Evolutionary conservation across 1,140 invertebrate species (phyloP).

Genomic region (Drosophila navojoa): DNA sequence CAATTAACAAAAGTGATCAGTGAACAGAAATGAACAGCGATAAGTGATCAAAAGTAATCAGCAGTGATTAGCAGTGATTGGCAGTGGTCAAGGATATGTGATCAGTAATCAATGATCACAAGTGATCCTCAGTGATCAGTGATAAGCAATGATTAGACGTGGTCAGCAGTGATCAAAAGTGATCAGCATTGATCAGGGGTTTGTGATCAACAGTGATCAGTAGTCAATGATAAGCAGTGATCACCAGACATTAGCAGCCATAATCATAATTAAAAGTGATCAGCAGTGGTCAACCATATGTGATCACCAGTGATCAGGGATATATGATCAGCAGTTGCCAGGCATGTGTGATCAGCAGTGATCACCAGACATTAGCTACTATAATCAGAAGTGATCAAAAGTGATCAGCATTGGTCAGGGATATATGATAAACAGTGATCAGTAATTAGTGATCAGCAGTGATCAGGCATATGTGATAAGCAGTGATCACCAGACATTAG

Average conservation of each 20-base stretch:
- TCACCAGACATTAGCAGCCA: too few relatives aligned
- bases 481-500: too few relatives aligned
- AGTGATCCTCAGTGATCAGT: not conserved
- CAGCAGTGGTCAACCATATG: not conserved
- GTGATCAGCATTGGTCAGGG: not conserved
- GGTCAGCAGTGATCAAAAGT: slow-evolving; percentile 1
- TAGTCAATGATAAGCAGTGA: not conserved
- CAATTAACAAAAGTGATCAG: not conserved
- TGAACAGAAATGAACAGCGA: not conserved
- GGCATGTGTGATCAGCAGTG: not conserved
- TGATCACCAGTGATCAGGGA: not conserved
- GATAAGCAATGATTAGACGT: too few relatives aligned
- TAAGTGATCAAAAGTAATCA: not conserved
- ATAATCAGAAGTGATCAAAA: too few relatives aligned
- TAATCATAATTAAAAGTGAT: too few relatives aligned
- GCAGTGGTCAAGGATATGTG: not conserved
- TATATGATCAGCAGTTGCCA: not conserved
- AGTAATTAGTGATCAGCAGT: not conserved
- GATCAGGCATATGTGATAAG: too few relatives aligned
- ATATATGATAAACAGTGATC: too few relatives aligned
- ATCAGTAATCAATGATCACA: too few relatives aligned
- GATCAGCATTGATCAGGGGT: not conserved
- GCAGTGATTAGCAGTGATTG: not conserved
- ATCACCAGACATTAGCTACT: too few relatives aligned
- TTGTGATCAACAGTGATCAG: not conserved